phyloP scores from a whole-genome alignment of 2,113 vertebrate species.

The Mormoops blainvillei region DNA sequence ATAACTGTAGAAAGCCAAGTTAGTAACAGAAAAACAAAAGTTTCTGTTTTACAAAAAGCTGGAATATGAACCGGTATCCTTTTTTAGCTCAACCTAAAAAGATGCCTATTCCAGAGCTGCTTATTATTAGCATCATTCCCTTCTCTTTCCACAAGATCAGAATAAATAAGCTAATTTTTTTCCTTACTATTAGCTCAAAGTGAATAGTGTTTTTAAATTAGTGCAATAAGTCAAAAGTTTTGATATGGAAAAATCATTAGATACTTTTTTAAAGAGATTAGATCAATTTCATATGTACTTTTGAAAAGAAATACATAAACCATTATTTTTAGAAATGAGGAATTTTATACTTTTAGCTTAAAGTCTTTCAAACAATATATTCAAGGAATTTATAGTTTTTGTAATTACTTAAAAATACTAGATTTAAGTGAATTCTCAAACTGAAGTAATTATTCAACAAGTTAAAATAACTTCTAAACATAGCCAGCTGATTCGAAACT shows the following conservation, averaged over 20 bases:
- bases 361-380: background rate
- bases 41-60: background rate
- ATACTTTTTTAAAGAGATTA: background rate
- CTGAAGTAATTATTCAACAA: background rate
- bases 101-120: background rate
- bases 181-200: background rate
- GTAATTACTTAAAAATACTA: background rate
- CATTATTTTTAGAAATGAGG: background rate
- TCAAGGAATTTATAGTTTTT: background rate
- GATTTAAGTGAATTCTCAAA: background rate
- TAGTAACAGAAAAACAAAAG: conserved; percentile 1
- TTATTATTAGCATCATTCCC: background rate
- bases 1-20: background rate
- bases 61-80: background rate
- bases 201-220: background rate
- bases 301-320: background rate
- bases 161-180: conserved; percentile 9
- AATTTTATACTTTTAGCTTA: background rate
- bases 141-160: background rate
- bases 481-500: background rate
- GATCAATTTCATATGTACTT: background rate
- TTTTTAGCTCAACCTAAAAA: background rate
- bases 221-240: background rate
- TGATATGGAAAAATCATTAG: background rate
- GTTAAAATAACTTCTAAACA: conserved; percentile 2